Evolutionary conservation across 2,797 vertebrate genomes (phyloP), one percentile per base, ranked within the genome.

Genomic region (Oophaga sylvatica): DNA sequence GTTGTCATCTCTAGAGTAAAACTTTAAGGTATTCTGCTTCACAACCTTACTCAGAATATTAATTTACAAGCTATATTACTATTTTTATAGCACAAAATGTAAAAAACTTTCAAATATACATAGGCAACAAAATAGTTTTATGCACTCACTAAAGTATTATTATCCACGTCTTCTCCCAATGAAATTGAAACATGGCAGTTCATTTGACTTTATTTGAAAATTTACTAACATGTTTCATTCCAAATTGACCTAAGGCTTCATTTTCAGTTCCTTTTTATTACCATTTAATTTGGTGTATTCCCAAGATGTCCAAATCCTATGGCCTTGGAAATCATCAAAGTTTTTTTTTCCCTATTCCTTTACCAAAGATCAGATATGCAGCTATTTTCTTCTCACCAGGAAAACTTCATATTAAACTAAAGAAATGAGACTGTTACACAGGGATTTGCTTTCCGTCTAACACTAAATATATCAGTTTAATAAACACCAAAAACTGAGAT

Each of bases 231-330:
- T 75, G 41, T 71, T 79, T 84, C 71, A 45, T 85, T 88, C 57
- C 48, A 81, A 85, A 65, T 75, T 81, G 65, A 82, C 86, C 86
- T 35, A 35, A 85, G 78, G 77, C 68, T 84, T 48, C 76, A 85
- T 80, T 73, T 81, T 80, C 68, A 57, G 77, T 57, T 81, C 57
- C 45, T 81, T 88, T 80, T 85, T 85, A 88, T 88, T 85, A 88
- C 78, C 67, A 3, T 70, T 68, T 81, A 85, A 88, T 88, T 88
- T 88, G 60, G 76, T 59, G 31, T 73, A 88, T 88, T 84, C 87
- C 87, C 87, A 29, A 1, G 70, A 63, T 76, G 29, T 59, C 68
- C 59, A 85, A 63, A 48, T 81, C 63, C 70, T 68, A 67, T 67
- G 67, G 76, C 60, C 48, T 73, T 88, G 87, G 68, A 85, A 88